Percentiles rank a stretch among this genome's conserved stretches.
These are phyloP conservation scores for Zaprionus vittiger DNA, from an alignment of 1,140 invertebrate species.

Conservation along the genomic window DNA sequence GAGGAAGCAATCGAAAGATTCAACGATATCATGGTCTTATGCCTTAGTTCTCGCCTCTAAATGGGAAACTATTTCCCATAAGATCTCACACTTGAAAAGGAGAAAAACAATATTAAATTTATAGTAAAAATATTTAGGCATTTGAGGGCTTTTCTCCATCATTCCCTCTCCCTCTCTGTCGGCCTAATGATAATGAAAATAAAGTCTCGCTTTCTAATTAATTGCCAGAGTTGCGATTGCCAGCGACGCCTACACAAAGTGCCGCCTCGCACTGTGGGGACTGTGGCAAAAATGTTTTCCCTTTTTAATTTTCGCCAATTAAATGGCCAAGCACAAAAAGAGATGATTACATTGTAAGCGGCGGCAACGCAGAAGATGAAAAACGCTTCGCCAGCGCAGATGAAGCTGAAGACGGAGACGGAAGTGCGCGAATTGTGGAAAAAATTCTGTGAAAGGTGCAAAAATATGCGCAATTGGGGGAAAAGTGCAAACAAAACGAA, in stretches of 20 bases:
- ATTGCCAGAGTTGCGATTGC: slow-evolving; percentile 60
- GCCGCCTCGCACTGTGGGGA: slow-evolving; percentile 2
- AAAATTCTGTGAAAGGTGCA: slow-evolving; percentile 78
- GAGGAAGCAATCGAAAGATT: background rate
- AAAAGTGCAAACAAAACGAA: slow-evolving; percentile 53
- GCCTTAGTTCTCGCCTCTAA: background rate
- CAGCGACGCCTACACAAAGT: slow-evolving; percentile 66
- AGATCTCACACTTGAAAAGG: background rate
- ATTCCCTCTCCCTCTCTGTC: background rate
- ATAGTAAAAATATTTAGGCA: slow-evolving; percentile 16
- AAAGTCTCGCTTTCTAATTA: slow-evolving; percentile 80
- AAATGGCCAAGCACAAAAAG: slow-evolving; percentile 62
- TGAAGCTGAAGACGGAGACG: slow-evolving; percentile 46
- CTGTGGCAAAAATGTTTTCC: slow-evolving; percentile 61
- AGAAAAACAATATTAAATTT: slow-evolving; percentile 1
- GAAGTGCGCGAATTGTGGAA: slow-evolving; percentile 52
- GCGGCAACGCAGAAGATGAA: slow-evolving; percentile 14
- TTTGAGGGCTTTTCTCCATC: slow-evolving; percentile 30
- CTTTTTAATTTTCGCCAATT: slow-evolving; percentile 82
- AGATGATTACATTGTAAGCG: slow-evolving; percentile 56
- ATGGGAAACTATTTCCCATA: background rate
- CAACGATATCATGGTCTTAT: background rate
- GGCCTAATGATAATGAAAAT: slow-evolving; percentile 58
- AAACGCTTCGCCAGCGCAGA: background rate
- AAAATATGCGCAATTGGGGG: slow-evolving; percentile 53